Conservation (phyloP, 2,797 vertebrate species). For the Potorous gilbertii region DNA sequence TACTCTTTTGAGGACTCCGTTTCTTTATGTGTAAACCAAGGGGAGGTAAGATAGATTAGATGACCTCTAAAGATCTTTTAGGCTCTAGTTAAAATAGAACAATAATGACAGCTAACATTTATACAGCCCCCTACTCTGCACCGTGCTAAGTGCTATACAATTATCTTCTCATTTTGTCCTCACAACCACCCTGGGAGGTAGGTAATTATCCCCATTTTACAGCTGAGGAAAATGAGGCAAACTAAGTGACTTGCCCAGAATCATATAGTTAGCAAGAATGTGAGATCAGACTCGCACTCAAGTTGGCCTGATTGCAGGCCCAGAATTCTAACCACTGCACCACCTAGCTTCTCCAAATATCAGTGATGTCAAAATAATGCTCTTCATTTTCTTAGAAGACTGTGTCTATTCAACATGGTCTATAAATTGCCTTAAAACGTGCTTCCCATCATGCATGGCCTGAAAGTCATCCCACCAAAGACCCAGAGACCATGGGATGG, state of each 20-base stretch:
- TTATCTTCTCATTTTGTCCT: neutral
- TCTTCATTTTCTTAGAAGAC: slow-evolving; percentile 44
- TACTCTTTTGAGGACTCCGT: neutral
- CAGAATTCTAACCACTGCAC: neutral
- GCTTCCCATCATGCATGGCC: neutral
- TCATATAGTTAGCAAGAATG: neutral
- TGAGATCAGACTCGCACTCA: neutral
- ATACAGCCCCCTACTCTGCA: neutral
- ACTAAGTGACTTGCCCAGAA: neutral
- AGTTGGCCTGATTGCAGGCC: neutral
- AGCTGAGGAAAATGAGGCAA: neutral
- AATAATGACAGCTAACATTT: neutral
- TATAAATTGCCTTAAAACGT: neutral
- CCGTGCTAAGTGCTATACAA: neutral
- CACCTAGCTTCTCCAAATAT: neutral
- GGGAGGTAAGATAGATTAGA: neutral
- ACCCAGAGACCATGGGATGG: neutral
- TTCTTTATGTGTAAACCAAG: neutral
- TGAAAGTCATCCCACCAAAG: neutral
- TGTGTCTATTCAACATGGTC: slow-evolving; percentile 35
- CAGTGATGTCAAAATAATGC: slow-evolving; percentile 11
- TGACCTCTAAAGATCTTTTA: neutral
- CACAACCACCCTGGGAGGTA: neutral
- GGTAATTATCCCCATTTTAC: neutral
- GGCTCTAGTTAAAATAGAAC: neutral